phyloP scores from a whole-genome alignment of 2,797 vertebrate genomes.

The Austrolebias charrua region DNA sequence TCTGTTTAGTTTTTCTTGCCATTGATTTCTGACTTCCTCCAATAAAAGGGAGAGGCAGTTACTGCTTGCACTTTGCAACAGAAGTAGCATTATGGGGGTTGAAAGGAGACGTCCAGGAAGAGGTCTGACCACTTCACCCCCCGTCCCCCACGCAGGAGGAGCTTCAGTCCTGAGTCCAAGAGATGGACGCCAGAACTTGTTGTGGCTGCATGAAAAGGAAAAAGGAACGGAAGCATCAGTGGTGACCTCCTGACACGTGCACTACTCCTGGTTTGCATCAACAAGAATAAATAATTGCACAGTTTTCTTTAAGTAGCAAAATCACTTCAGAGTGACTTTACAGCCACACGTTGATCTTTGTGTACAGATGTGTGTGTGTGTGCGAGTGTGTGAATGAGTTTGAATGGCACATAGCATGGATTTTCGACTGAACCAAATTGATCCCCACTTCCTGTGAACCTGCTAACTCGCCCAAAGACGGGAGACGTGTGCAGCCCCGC shows the following conservation, averaged over 20 bases:
- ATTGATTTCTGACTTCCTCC: constrained; percentile 45
- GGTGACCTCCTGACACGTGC: constrained; percentile 44
- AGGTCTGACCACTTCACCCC: constrained; percentile 15
- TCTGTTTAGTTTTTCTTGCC: constrained; percentile 5
- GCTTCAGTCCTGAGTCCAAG: neutral
- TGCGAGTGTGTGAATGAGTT: constrained; percentile 5
- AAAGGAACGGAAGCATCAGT: constrained; percentile 1
- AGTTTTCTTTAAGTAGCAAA: constrained; percentile 63
- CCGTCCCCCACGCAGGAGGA: constrained; percentile 20
- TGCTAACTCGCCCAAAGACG: constrained; percentile 50
- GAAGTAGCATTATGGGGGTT: constrained; percentile 67
- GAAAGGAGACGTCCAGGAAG: constrained; percentile 4
- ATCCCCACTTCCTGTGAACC: constrained; percentile 46
- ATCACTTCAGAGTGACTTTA: constrained; percentile 63
- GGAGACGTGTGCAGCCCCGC: constrained; percentile 26
- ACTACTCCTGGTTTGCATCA: constrained; percentile 64
- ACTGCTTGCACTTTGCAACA: constrained; percentile 81
- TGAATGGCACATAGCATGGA: constrained; percentile 22
- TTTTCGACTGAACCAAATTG: constrained; percentile 69
- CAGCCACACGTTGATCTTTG: constrained; percentile 48
- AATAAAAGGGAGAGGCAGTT: constrained; percentile 55
- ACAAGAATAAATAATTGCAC: constrained; percentile 66
- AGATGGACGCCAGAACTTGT: neutral
- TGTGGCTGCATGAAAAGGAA: neutral
- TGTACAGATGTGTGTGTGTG: constrained; percentile 5